Base-by-base conservation (phyloP, 2,888 invertebrate species). In the Leptinotarsa juncta region DNA sequence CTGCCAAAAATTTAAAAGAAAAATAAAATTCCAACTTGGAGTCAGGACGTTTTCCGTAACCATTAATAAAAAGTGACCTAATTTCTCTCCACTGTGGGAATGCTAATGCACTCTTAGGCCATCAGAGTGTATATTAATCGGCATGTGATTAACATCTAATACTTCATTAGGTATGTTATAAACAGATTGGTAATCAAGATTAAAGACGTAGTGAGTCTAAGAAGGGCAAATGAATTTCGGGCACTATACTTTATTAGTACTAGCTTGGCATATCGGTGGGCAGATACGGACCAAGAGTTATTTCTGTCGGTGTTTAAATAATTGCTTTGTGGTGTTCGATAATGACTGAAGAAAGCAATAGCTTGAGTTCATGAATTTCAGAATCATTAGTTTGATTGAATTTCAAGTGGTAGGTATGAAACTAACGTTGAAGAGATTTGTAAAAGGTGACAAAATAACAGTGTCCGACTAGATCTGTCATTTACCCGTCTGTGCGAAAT, bases 131-230 rank as follows among this genome's bases (percentile, higher is more conserved):
- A 42, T 32, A 62, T 32, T 62, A 26, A 62, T 62, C 62, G 42
- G 26, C 32, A 62, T 32, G 62, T 62, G 62, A 62, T 62, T 62
- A n/a, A 62, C n/a, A 62, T 62, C 42, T n/a, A 62, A 26, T 62
- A 62, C n/a, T 42, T 62, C 62, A 62, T 62, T 62, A 62, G 62
- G 7, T 26, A 10, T 32, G 10, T 15, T 42, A 32, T 32, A 62
- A 62, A 62, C 32, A 62, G 42, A 62, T 12, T 42, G 62, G 62
- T 32, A n/a, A 62, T 62, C 42, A 42, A 62, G 62, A 62, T 62
- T n/a, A 26, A 26, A 60, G 60, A 20, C 20, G 23, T 60, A 57
- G 26, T 16, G 14, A 42, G 42, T 16, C 16, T 42, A 32, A 16
- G 42, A 62, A 62, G 62, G 62, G 62, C 62, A 16, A 62, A 42